These are phyloP conservation scores for Araneus ventricosus DNA, from an alignment of 1,140 invertebrate genomes.

Conservation along the genomic window DNA sequence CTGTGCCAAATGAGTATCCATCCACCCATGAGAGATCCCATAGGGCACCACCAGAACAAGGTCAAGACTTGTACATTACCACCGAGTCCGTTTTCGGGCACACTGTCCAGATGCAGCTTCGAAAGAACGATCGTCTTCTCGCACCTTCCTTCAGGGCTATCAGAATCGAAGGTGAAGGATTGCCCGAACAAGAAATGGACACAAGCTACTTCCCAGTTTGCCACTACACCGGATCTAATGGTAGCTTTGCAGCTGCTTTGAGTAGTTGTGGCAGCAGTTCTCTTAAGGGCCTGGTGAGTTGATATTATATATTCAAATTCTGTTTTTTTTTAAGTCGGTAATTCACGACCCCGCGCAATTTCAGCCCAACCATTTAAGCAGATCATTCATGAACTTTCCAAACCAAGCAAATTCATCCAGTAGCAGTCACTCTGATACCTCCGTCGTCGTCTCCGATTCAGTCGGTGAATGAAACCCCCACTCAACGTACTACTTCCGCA, in stretches of 20 bases:
- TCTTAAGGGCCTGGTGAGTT: constrained; percentile 51
- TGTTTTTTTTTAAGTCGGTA: too few relatives aligned
- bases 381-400: too few relatives aligned
- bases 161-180: background rate
- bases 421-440: too few relatives aligned
- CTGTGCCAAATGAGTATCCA: background rate
- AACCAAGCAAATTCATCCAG: too few relatives aligned
- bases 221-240: constrained; percentile 61
- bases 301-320: background rate
- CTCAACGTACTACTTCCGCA: too few relatives aligned
- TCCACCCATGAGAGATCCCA: background rate
- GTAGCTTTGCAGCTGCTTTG: constrained; percentile 49
- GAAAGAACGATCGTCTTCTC: constrained; percentile 31
- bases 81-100: constrained; percentile 62
- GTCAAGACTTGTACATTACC: background rate
- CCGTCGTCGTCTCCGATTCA: too few relatives aligned
- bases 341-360: too few relatives aligned
- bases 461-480: too few relatives aligned
- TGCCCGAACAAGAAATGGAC: background rate
- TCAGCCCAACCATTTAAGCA: too few relatives aligned
- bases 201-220: background rate
- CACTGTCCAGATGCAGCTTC: constrained; percentile 52
- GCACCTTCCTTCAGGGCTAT: constrained; percentile 60
- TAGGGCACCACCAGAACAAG: background rate
- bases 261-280: constrained; percentile 2